phyloP scores from a whole-genome alignment of 37 sponge, comb jelly and placozoan genomes.

The Eunapius fragilis region DNA sequence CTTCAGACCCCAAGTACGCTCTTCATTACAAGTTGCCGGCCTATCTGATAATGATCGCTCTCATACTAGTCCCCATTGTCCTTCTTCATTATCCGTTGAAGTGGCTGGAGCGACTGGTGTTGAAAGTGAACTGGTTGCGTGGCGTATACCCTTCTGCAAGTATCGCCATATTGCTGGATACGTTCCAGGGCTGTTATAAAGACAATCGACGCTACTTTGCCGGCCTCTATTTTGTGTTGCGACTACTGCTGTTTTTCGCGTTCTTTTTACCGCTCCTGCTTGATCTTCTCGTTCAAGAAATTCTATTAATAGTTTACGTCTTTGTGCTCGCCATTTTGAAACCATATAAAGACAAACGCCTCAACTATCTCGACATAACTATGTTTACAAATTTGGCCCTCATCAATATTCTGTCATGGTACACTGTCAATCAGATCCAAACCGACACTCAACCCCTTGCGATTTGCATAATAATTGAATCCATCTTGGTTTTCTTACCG shows the following conservation, averaged over 20 bases:
- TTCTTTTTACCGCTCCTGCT: neutral
- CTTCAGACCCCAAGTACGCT: neutral
- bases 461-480: neutral
- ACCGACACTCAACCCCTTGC: neutral
- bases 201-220: slow-evolving; percentile 59
- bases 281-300: slow-evolving; percentile 3
- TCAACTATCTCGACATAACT: slow-evolving; percentile 47
- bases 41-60: slow-evolving; percentile 5
- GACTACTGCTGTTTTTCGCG: slow-evolving; percentile 16
- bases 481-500: slow-evolving; percentile 34
- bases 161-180: slow-evolving; percentile 41
- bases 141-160: slow-evolving; percentile 9
- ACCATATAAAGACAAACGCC: slow-evolving; percentile 37
- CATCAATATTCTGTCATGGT: slow-evolving; percentile 42
- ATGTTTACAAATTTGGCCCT: slow-evolving; percentile 54
- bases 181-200: slow-evolving; percentile 63
- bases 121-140: slow-evolving; percentile 4
- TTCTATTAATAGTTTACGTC: neutral
- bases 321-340: slow-evolving; percentile 27
- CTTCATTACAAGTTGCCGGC: slow-evolving; percentile 35
- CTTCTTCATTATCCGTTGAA: slow-evolving; percentile 47
- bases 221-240: slow-evolving; percentile 47
- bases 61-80: slow-evolving; percentile 22
- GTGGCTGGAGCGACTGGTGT: slow-evolving; percentile 14
- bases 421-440: neutral